Percentiles rank a stretch among this genome's conserved stretches.
Evolutionary conservation across 2,797 vertebrate genomes (phyloP).

Genomic region (Tiaroga cobitis): DNA sequence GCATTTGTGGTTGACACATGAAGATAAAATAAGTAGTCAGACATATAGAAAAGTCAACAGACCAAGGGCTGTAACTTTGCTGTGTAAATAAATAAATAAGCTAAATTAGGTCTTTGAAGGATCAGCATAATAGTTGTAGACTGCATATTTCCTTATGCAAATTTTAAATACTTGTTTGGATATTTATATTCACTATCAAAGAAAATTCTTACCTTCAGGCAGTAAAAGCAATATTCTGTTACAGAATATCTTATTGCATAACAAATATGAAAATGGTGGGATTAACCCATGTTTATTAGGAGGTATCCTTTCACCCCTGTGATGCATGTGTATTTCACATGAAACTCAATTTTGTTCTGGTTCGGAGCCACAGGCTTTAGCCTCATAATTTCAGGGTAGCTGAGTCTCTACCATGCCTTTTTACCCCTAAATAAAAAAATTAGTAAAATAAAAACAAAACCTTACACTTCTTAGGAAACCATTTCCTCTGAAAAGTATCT

Average conservation of each 20-base stretch:
- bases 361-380: constrained; percentile 59
- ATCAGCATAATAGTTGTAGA: constrained; percentile 37
- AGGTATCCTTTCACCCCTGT: constrained; percentile 45
- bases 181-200: constrained; percentile 11
- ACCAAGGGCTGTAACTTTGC: constrained; percentile 39
- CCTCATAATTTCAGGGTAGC: constrained; percentile 69
- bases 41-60: constrained; percentile 1
- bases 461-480: not conserved
- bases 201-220: constrained; percentile 23
- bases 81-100: constrained; percentile 12
- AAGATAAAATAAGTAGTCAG: constrained; percentile 2
- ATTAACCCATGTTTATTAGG: constrained; percentile 63
- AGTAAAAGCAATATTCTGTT: constrained; percentile 7
- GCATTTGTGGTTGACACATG: not conserved
- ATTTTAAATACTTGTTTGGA: constrained; percentile 18
- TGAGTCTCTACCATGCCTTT: constrained; percentile 33
- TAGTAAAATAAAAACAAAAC: too few species aligned
- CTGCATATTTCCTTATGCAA: constrained; percentile 16
- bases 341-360: constrained; percentile 58
- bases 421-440: not conserved
- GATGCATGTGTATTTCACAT: constrained; percentile 62
- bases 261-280: constrained; percentile 29
- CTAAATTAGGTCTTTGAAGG: constrained; percentile 19
- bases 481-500: not conserved
- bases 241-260: constrained; percentile 7